Base-by-base conservation (phyloP, 2,888 invertebrate genomes). In the Notodonta ziczac region DNA sequence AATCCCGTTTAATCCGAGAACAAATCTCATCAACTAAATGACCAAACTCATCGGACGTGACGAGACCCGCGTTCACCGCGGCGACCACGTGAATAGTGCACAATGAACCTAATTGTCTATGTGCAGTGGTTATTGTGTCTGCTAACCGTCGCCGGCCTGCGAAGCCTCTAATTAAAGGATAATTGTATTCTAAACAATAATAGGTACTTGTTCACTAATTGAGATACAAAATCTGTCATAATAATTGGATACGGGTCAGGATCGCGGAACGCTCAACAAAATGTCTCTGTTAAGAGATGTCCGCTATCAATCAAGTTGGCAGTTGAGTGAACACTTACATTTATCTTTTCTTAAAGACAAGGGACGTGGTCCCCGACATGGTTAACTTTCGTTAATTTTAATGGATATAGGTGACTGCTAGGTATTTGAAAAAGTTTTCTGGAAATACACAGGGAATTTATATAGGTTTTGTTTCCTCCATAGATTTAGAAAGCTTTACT, bases 261-360 rank as follows among this genome's bases (percentile, higher is more conserved):
- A 75, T 74, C 77, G 67, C 62, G 71, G 73, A 78, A 73, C 71
- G 65, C 70, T 76, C 74, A 66, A 68, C 70, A 67, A 67, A 72
- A 70, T 73, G 80, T 82, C 84, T 85, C 78, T 81, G 84, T 82
- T 75, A 70, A 68, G 70, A 84, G 83, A 85, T 86, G 83, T 86
- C 72, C 65, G 78, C 81, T 76, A 87, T 89, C 87, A 83, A 85
- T 88, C 89, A 88, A 76, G 71, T 69, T 83, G 89, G 80, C 88
- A 88, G 80, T 81, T 88, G 88, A 89, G 85, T 83, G 86, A 88
- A 88, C 79, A 82, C 85, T 86, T 85, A 85, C 87, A 89, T 89
- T 88, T 87, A 86, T 89, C 88, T 89, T 85, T 83, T 81, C 72
- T 69, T 79, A 75, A 76, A 78, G 72, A 77, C 76, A 72, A 73